These are phyloP conservation scores for Gallinago jamesoni DNA, from an alignment of 2,113 vertebrate species.

Conservation along the genomic window DNA sequence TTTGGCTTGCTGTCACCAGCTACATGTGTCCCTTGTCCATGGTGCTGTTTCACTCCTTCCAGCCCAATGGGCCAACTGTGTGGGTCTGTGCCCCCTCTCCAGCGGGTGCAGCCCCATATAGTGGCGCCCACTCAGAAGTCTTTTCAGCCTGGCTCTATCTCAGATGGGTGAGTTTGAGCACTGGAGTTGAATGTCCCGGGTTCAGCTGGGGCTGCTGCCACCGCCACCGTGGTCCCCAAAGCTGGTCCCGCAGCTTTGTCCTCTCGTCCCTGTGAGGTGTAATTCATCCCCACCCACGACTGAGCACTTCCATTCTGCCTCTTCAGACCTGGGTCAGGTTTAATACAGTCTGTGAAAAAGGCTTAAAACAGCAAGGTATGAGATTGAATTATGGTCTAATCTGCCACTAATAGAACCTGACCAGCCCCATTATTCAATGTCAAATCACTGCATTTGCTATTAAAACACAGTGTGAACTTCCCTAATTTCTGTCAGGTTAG, in stretches of 20 bases:
- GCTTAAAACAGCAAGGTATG: constrained; percentile 47
- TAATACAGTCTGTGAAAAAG: constrained; percentile 50
- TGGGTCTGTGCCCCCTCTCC: background rate
- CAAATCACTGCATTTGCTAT: constrained; percentile 56
- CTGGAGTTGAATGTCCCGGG: background rate
- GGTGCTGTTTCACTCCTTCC: background rate
- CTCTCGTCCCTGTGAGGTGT: background rate
- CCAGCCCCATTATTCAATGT: constrained; percentile 62
- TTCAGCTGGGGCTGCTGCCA: background rate
- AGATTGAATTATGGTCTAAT: constrained; percentile 65
- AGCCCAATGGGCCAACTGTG: background rate
- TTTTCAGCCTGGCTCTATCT: fast-evolving
- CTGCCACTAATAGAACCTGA: constrained; percentile 66
- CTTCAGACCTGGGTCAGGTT: constrained; percentile 9
- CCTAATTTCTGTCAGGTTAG: constrained; percentile 61
- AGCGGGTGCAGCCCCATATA: fast-evolving
- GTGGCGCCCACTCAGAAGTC: fast-evolving
- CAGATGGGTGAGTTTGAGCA: background rate
- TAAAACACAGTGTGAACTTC: constrained; percentile 57
- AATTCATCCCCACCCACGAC: background rate
- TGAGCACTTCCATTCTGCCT: background rate
- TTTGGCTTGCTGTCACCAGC: background rate
- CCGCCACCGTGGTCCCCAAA: fast-evolving
- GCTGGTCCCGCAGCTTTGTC: background rate
- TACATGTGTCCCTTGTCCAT: background rate